Evolutionary conservation across 2,888 invertebrate species (phyloP), one percentile per base, ranked within the genome.

Genomic region (Oligia latruncula): DNA sequence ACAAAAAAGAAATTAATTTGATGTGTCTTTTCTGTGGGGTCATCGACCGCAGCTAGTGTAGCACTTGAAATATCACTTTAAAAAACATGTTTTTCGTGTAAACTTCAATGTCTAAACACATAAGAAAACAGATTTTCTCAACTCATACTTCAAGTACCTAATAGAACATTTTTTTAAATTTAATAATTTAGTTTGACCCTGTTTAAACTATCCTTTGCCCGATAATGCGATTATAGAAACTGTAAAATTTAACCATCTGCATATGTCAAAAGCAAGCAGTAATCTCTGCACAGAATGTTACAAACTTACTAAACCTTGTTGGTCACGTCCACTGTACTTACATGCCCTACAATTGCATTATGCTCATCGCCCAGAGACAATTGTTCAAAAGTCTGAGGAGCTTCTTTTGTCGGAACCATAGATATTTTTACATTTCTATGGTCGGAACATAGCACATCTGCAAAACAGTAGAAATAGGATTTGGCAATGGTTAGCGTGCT

Each of bases 241-340:
- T 35, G 5, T 5, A 68, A 15, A 71, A 46, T 58, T 43, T 8
- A 60, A 23, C 58, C 13, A 17, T 35, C 35, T 49, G 40, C 40
- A 40, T 46, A 5, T 9, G 1, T 1, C 13, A 13, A 49, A n/a
- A 11, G 20, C 15, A 20, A 68, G 46, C 5, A 2, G 13, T 40
- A 52, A 60, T 17, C 29, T 73, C 35, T 65, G 9, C 29, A 52
- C 49, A 73, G 20, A 29, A 74, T 43, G 20, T 60, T 20, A 74
- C 15, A 40, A 73, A 60, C 40, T 58, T 43, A 40, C 40, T 58
- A 65, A 60, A 43, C 6, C 58, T 40, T 23, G 40, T 65, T 80
- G 46, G 65, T 72, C 65, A 72, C 72, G 79, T 72, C 35, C 29
- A 2, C 17, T 15, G 80, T 80, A 79, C 29, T 29, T 29, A 29